These are phyloP conservation scores for Micronycteris hirsuta DNA, from an alignment of 2,113 vertebrate genomes.

Conservation along the genomic window DNA sequence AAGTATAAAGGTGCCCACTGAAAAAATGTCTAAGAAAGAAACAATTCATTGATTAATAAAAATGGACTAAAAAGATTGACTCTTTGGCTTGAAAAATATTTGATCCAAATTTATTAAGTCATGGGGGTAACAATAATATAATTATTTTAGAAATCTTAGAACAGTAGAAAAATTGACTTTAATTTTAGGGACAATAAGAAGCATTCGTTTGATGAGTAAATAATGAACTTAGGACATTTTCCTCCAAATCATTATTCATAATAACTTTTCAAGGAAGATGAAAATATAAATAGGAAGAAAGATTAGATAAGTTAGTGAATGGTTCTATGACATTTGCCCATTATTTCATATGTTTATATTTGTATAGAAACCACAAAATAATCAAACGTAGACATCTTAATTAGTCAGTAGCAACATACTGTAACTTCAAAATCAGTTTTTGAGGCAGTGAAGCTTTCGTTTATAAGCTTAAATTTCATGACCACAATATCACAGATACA, in stretches of 20 bases:
- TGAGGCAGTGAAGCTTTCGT: neutral
- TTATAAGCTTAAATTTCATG: conserved; percentile 28
- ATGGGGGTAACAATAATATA: neutral
- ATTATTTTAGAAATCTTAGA: conserved; percentile 35
- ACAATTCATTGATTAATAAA: neutral
- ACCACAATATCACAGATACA: neutral
- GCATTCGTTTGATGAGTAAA: neutral
- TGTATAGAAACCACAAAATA: neutral
- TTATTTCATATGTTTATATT: neutral
- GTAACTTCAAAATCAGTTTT: conserved; percentile 32
- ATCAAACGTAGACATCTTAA: conserved; percentile 13
- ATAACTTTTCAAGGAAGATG: neutral
- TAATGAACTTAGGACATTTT: neutral
- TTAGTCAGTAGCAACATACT: neutral
- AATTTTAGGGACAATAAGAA: neutral
- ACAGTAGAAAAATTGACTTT: neutral
- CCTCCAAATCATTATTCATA: neutral
- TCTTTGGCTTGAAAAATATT: neutral
- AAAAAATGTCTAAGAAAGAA: conserved; percentile 24
- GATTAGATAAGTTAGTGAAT: neutral
- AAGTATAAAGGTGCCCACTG: neutral
- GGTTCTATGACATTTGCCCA: neutral
- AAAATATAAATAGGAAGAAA: conserved; percentile 6
- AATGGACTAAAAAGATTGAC: neutral
- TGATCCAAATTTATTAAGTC: neutral